Evolutionary conservation across 2,888 invertebrate species (phyloP), one percentile per base, ranked within the genome.

Genomic region (Diaperis boleti): DNA sequence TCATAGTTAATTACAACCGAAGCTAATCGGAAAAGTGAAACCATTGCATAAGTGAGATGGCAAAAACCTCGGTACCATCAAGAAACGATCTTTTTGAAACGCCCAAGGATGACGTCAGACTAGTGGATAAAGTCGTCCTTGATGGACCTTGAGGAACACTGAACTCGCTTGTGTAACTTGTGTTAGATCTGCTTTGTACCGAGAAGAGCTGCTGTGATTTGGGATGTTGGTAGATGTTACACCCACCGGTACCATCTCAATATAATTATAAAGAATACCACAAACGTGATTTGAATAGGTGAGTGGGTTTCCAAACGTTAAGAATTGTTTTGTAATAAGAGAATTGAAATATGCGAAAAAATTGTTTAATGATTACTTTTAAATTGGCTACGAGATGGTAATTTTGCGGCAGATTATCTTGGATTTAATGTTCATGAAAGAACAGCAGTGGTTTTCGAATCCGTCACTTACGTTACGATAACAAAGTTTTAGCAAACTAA

Each of bases 61-160:
- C 14, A 31, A 44, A 55, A 42, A 55, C 15, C 33, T 35, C 14
- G 50, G 15, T 22, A 35, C 15, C 11, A 33, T 14, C 10, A 42
- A 42, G 14, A 39, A 29, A 41, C 39, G 39, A 56, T 50, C 39
- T 33, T 14, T n/a, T 33, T 44, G 45, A 20, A 47, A 11, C 22
- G 31, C 15, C 47, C 37, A 31, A 42, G 20, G 31, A 50, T 59
- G 59, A 60, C 54, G 54, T 61, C 54, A 45, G 10, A 22, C 44
- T 10, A 37, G 61, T 55, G 39, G 61, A 47, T 26, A 62, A 55
- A 62, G 35, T 59, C 63, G 63, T 63, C 63, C 63, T 63, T 63
- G 63, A 41, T 42, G 63, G 59, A 63, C 63, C 63, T 63, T 63
- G 63, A 63, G 49, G 63, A 63, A 35, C 59, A 44, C 45, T 63